Base-by-base conservation (phyloP, 2,113 vertebrate genomes). In the Typhlomys cinereus region DNA sequence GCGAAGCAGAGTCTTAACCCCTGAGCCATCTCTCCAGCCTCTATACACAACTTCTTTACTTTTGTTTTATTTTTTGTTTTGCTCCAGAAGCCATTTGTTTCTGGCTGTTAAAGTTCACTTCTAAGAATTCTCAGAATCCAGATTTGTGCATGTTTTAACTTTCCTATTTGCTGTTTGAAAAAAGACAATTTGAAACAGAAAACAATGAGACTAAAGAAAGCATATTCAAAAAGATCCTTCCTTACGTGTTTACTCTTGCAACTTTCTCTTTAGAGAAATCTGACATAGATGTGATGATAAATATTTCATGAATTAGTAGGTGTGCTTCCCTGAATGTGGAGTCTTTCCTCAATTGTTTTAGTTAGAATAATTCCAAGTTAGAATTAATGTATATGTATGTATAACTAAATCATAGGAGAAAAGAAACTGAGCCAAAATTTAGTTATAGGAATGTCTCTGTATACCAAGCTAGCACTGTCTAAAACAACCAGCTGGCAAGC, bases 61-160 rank as follows among this genome's bases (percentile, higher is more conserved):
- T 79, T 34, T 76, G n/a, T 83, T 88, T 92, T 74, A 29, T 88
- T 81, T 93, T 57, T 87, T 89, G 44, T 89, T 94, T 92, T 91
- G 67, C 41, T 85, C 39, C 74, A 52, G 21, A 93, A 79, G 50
- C 59, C 61, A 44, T 70, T 95, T 76, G 52, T 5, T 61, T 90
- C 29, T 31, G n/a, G n/a, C 67, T 57, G 52, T 84, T 71, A 69
- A 48, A 80, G 27, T 12, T 90, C 79, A n/a, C 64, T 92, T 83
- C 80, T 69, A 82, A 93, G 31, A 85, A 39, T 64, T 95, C 76
- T 80, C 90, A 54, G 36, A 93, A 80, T 78, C 71, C 81, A 92
- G 41, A 36, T 41, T 48, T 94, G 74, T 59, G 10, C 27, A 14
- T 62, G 64, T 73, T 41, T 46, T 36, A 18, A 18, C 15, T 15